Percentiles rank a stretch among this genome's conserved stretches.
Evolutionary conservation across 2,797 vertebrate genomes (phyloP).

Genomic region (Psittacula derbiana): DNA sequence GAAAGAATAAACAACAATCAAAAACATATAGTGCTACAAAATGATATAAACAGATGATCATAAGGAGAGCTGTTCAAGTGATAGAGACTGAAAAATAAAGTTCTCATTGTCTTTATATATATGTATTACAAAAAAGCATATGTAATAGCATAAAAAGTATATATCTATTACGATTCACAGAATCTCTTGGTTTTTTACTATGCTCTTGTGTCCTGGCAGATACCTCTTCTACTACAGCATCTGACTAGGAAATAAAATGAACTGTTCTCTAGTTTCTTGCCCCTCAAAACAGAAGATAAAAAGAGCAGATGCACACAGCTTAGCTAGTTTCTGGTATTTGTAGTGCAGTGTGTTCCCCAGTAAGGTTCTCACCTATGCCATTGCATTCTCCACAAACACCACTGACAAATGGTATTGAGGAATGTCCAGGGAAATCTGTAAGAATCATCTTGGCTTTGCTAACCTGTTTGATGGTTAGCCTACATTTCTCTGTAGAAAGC

Average conservation of each 20-base stretch:
- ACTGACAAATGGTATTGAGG: background rate
- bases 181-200: background rate
- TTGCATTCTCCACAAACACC: background rate
- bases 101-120: background rate
- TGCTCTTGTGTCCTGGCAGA: background rate
- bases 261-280: background rate
- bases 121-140: background rate
- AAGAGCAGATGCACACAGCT: background rate
- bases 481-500: background rate
- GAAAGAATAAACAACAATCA: background rate
- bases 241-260: background rate
- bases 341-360: rapidly evolving
- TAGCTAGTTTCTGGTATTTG: background rate
- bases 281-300: background rate
- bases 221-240: background rate
- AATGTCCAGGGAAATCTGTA: background rate
- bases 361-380: background rate
- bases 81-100: background rate
- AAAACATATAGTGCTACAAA: background rate
- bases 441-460: background rate
- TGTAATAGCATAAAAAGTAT: background rate
- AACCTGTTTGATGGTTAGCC: background rate
- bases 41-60: background rate
- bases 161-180: background rate
- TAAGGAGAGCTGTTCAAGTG: background rate